Base-by-base conservation (phyloP, 1,140 invertebrate species). In the Macrobrachium nipponense region DNA sequence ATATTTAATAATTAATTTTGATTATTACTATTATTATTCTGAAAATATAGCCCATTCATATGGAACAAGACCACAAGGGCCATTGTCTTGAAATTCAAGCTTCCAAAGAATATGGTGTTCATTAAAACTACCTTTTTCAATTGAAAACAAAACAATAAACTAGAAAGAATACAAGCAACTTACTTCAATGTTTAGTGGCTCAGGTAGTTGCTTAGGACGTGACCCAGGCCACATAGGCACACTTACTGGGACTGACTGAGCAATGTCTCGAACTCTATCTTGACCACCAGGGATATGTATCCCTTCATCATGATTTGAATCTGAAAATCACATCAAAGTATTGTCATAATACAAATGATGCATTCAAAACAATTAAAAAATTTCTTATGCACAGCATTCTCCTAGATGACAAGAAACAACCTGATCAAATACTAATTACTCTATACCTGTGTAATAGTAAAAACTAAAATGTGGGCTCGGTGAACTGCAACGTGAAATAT, bases 291-390 rank as follows among this genome's bases (percentile, higher is more conserved):
- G 76, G 62, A 85, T 85, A 43, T 85, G 82, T 23, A 79, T 70
- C 23, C 76, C 82, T 78, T 85, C 82, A 72, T 78, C 82, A 60
- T 60, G 58, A 64, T 70, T 85, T 66, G 82, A 85, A 70, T 85
- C 82, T 85, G 62, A 59, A 36, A 72, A 23, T 70, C 17, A 68
- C 3, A 18, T 20, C n/a, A 17, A n/a, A 0, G 36, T 11, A 14
- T 14, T 6, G 58, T 60, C 12, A 77, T n/a, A 23, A 15, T 58
- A 18, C 2, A 18, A n/a, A 15, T 73, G 0, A 36, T 3, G 6
- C 17, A 73, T 15, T 18, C 27, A n/a, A 73, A 73, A 73, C 18
- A 18, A 73, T 27, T n/a, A 18, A 15, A 73, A 73, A 20, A 17
- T 64, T 17, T 17, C 17, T 17, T 20, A 17, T 64, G 17, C 62